Conservation (phyloP, 2,797 vertebrate genomes). For the Oreonectes daqikongensis region DNA sequence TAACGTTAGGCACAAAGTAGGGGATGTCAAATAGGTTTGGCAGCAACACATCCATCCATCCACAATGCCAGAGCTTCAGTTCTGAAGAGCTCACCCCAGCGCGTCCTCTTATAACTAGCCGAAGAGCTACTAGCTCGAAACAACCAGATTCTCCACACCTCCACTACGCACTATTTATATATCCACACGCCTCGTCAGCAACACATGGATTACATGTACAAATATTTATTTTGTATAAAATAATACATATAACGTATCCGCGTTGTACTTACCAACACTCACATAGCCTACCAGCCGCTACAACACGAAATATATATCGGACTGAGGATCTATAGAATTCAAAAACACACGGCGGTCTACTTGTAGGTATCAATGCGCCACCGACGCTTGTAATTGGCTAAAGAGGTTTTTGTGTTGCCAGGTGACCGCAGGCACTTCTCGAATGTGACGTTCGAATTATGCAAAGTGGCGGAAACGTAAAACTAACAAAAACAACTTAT, state of each 20-base stretch:
- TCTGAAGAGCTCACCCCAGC: not conserved
- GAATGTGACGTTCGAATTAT: conserved; percentile 26
- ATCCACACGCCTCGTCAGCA: not conserved
- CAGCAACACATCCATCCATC: conserved; percentile 66
- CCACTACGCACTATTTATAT: conserved; percentile 59
- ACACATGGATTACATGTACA: not conserved
- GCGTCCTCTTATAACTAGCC: conserved; percentile 73
- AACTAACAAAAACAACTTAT: not conserved
- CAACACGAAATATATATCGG: not conserved
- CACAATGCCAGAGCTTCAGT: conserved; percentile 1
- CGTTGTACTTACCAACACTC: conserved; percentile 36
- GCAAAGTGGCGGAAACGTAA: not conserved
- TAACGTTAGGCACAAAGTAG: conserved; percentile 5
- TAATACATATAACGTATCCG: not conserved
- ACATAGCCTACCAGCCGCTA: not conserved
- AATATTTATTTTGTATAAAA: not conserved
- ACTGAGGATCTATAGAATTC: conserved; percentile 23
- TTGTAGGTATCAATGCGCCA: conserved; percentile 70
- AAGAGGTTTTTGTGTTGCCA: conserved; percentile 71
- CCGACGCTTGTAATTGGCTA: conserved; percentile 69
- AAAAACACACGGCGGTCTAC: conserved; percentile 41
- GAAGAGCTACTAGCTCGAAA: conserved; percentile 62
- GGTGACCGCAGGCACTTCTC: conserved; percentile 63
- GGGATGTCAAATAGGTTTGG: conserved; percentile 54
- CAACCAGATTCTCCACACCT: conserved; percentile 40